These are phyloP conservation scores for Copidosoma aretas DNA, from an alignment of 2,888 invertebrate genomes.

Conservation along the genomic window DNA sequence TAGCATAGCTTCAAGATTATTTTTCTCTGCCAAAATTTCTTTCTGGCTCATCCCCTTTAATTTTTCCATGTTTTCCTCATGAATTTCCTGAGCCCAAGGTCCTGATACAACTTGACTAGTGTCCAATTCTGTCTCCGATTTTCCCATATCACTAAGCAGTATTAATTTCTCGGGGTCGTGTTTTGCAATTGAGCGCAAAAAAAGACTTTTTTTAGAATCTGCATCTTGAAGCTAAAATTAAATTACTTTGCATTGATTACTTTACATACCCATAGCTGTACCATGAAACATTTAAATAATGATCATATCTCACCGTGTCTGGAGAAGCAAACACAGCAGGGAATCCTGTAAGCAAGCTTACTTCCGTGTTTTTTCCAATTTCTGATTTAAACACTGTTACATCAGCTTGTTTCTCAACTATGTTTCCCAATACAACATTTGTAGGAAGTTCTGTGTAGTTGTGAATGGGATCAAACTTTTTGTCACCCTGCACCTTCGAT, in stretches of 20 bases:
- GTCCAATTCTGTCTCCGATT: slow-evolving; percentile 29
- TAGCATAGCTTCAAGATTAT: slow-evolving; percentile 70
- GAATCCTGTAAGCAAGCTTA: slow-evolving; percentile 49
- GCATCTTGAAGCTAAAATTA: slow-evolving; percentile 15
- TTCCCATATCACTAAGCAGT: slow-evolving; percentile 19
- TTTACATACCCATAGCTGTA: not conserved
- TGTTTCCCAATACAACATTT: slow-evolving; percentile 54
- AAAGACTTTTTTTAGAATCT: slow-evolving; percentile 48
- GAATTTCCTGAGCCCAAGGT: slow-evolving; percentile 67
- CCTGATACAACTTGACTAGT: slow-evolving; percentile 48
- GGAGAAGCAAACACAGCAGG: slow-evolving; percentile 51
- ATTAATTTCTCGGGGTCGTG: slow-evolving; percentile 3
- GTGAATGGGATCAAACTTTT: slow-evolving; percentile 32
- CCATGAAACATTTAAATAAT: not conserved
- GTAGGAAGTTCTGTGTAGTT: slow-evolving; percentile 38
- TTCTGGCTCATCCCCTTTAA: slow-evolving; percentile 74
- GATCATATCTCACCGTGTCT: slow-evolving; percentile 23
- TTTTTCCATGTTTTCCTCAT: slow-evolving; percentile 74
- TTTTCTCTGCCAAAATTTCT: slow-evolving; percentile 78
- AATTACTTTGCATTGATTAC: slow-evolving; percentile 3
- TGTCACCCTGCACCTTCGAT: not conserved
- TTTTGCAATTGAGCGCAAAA: slow-evolving; percentile 41
- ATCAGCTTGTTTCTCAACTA: slow-evolving; percentile 54
- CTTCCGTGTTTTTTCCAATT: slow-evolving; percentile 4
- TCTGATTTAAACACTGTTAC: slow-evolving; percentile 23